phyloP scores from a whole-genome alignment of 2,113 vertebrate species.

The Eulemur rufifrons region DNA sequence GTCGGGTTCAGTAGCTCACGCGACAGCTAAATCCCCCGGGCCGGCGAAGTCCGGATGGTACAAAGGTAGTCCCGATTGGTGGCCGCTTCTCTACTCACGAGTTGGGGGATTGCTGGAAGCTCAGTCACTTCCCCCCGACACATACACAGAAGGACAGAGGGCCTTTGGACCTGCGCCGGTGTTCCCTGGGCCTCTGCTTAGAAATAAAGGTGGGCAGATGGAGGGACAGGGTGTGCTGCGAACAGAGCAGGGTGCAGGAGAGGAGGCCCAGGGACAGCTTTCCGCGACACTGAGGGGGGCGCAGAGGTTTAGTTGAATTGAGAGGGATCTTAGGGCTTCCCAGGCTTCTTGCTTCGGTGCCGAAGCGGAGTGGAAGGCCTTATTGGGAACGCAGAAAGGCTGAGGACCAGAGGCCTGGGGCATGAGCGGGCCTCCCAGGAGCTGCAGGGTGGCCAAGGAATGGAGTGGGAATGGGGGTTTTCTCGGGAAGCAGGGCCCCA shows the following conservation, averaged over 20 bases:
- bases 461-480: background rate
- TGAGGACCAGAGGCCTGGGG: background rate
- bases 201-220: background rate
- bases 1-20: too few species aligned
- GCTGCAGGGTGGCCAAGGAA: background rate
- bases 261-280: background rate
- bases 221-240: background rate
- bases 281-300: accelerated
- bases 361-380: background rate
- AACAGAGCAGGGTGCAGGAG: background rate
- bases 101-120: background rate
- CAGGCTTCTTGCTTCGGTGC: background rate
- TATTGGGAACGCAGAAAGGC: background rate
- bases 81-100: background rate
- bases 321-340: background rate
- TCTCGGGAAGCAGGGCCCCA: background rate
- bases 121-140: background rate
- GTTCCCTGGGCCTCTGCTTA: background rate
- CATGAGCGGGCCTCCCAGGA: background rate
- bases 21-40: background rate
- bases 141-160: too few species aligned
- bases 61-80: conserved; percentile 22
- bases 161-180: background rate
- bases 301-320: too few species aligned
- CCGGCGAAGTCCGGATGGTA: conserved; percentile 42